A percentile compares a stretch with the other conserved stretches of the same genome.
Evolutionary conservation across 2,113 vertebrate genomes (phyloP).

Genomic region (Turnix velox): DNA sequence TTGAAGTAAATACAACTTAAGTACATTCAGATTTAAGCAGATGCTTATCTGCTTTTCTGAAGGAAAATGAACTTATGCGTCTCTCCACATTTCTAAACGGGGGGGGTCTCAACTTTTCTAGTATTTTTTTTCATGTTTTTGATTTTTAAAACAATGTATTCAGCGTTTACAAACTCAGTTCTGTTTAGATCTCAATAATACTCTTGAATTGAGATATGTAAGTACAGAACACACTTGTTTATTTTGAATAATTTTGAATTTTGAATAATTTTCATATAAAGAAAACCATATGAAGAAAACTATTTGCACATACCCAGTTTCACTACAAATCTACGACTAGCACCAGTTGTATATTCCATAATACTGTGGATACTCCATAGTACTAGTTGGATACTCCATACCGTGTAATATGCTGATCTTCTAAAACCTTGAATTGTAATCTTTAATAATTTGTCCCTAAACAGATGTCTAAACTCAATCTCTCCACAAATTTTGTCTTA

Average conservation of each 20-base stretch:
- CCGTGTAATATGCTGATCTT: background rate
- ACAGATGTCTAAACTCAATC: background rate
- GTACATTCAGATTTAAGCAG: constrained; percentile 13
- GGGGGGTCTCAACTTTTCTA: background rate
- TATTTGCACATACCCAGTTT: background rate
- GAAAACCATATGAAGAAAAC: background rate
- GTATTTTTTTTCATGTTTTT: background rate
- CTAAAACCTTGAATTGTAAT: constrained; percentile 4
- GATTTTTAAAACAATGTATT: background rate
- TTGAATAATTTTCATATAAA: too few species aligned
- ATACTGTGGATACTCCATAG: too few species aligned
- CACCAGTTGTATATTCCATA: background rate
- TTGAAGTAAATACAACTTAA: constrained; percentile 40
- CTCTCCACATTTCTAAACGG: background rate
- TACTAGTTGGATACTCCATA: background rate
- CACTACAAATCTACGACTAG: background rate
- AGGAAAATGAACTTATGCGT: background rate
- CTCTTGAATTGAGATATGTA: background rate
- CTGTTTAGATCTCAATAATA: background rate
- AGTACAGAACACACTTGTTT: background rate
- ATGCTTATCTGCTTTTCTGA: background rate
- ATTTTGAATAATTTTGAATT: background rate
- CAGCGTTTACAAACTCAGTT: background rate
- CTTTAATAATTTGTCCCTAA: constrained; percentile 29
- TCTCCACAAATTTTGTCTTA: background rate